These are phyloP conservation scores for Geodia barretti DNA, from an alignment of 37 sponge, comb jelly and placozoan genomes.

Conservation along the genomic window DNA sequence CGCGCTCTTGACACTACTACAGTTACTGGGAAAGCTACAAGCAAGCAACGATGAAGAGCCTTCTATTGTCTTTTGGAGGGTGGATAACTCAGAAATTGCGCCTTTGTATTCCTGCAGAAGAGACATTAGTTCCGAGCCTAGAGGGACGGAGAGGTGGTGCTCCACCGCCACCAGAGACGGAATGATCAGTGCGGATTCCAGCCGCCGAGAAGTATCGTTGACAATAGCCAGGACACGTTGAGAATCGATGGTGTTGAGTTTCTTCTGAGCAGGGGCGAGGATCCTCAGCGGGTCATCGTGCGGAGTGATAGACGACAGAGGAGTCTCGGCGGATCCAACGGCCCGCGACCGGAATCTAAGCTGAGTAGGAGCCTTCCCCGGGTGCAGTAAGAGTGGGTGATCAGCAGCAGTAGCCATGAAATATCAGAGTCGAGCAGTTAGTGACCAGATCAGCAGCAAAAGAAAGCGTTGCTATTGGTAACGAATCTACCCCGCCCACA, in stretches of 20 bases:
- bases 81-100: constrained; percentile 38
- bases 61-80: not conserved
- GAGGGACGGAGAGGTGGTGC: constrained; percentile 60
- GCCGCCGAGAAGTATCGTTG: constrained; percentile 66
- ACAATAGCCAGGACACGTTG: constrained; percentile 87
- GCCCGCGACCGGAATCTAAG: not conserved
- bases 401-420: no score
- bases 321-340: not conserved
- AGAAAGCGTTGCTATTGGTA: no score
- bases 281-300: constrained; percentile 64
- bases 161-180: constrained; percentile 33
- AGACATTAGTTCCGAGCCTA: constrained; percentile 73
- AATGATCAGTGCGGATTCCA: constrained; percentile 52
- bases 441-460: no score
- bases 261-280: constrained; percentile 91
- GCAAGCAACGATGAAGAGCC: not conserved
- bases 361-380: not conserved
- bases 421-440: no score
- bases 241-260: constrained; percentile 87
- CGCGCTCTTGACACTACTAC: not conserved
- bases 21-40: not conserved
- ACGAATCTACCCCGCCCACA: no score
- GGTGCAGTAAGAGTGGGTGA: not conserved
- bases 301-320: not conserved
- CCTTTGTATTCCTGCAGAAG: constrained; percentile 70